These are phyloP conservation scores for Helicorthomorpha holstii DNA, from an alignment of 1,140 invertebrate species.

Conservation along the genomic window DNA sequence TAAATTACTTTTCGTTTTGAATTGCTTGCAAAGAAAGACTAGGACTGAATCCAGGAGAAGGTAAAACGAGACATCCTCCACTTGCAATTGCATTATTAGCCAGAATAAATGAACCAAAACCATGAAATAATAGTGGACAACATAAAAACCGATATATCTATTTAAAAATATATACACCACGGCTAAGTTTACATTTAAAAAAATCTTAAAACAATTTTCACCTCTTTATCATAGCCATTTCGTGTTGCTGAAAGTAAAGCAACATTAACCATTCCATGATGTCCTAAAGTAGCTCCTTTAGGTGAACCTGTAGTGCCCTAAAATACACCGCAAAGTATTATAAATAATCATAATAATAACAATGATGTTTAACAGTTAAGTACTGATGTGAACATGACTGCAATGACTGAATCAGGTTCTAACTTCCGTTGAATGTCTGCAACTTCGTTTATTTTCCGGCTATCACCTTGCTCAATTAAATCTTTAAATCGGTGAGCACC, in stretches of 20 bases:
- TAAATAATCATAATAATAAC: no score
- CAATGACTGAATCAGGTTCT: no score
- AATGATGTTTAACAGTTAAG: no score
- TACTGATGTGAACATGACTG: no score
- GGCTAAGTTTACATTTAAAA: neutral
- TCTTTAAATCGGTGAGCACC: no score
- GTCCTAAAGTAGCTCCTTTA: neutral
- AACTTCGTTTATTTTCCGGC: no score
- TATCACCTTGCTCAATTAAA: no score
- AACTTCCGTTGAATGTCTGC: no score
- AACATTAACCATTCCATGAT: neutral
- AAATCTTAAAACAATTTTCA: neutral
- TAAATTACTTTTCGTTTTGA: neutral
- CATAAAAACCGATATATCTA: neutral
- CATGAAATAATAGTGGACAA: constrained; percentile 66
- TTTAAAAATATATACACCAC: neutral
- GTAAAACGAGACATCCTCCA: constrained; percentile 53
- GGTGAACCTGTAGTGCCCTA: neutral
- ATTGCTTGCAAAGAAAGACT: constrained; percentile 10
- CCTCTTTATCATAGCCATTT: neutral
- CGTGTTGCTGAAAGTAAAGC: neutral
- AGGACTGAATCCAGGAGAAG: constrained; percentile 47
- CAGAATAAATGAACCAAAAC: constrained; percentile 60
- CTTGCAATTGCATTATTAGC: constrained; percentile 38
- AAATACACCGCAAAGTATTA: no score